Base-by-base conservation (phyloP, 2,113 vertebrate genomes). In the Oreochromis aureus region DNA sequence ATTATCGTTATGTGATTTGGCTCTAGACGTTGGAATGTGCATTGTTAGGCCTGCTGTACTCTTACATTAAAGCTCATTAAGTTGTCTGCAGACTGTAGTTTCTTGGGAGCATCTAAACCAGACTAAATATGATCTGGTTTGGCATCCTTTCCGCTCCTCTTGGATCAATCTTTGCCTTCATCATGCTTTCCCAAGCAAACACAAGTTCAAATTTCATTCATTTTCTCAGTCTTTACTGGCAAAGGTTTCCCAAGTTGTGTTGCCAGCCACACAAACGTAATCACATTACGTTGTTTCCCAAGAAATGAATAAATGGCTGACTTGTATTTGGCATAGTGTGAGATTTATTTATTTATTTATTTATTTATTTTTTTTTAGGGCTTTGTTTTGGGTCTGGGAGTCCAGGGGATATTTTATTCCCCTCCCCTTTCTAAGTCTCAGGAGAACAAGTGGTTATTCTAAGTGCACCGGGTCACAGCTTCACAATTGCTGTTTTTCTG, bases 331-430 rank as follows among this genome's bases (percentile, higher is more conserved):
- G 89, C 3, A 6, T 54, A 22, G 87, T 83, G 48, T 81, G 78
- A 87, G 82, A 85, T 27, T 6, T 4, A 1, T 3, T 22, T 54
- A 36, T 54, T 11, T 7, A 34, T 19, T n/a, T 4, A 0, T 5
- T 19, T 19, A 24, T 24, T 24, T 24, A 24, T 24, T 53, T 76
- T 24, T 53, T 76, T 54, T 59, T 16, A 79, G 30, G 32, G 54
- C 76, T 54, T 91, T 91, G 80, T 86, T 87, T 89, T 61, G n/a
- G 66, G 82, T 88, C 32, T 89, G 89, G 61, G 92, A 91, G 85
- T 76, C 51, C 3, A 8, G 61, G 19, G 59, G 69, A 59, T 85
- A 41, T 81, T 88, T 87, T 85, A 54, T 86, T 89, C 85, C 83
- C 27, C 27, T 6, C 53, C 80, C 58, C 81, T 56, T 48, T 80